These are phyloP conservation scores for Pseudochirops corinnae DNA, from an alignment of 2,797 vertebrate species.

Conservation along the genomic window DNA sequence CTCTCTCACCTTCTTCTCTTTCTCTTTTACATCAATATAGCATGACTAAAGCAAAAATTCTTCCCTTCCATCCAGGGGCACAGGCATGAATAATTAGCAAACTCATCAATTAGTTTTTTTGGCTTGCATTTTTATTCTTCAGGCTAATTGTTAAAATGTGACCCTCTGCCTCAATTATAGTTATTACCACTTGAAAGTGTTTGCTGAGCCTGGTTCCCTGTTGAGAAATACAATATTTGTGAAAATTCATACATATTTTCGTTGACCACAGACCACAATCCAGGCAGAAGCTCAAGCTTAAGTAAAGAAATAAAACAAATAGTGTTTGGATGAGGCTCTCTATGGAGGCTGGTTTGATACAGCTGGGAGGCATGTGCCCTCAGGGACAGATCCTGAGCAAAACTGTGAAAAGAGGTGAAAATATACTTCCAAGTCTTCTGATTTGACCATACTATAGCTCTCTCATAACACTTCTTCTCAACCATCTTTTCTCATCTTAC, in stretches of 20 bases:
- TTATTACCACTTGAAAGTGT: slow-evolving; percentile 53
- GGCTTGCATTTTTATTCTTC: slow-evolving; percentile 48
- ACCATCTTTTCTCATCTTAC: neutral
- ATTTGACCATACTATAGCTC: neutral
- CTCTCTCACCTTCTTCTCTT: neutral
- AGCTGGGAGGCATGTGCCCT: neutral
- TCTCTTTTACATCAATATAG: slow-evolving; percentile 9
- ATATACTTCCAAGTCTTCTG: neutral
- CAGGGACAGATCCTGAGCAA: neutral
- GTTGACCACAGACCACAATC: neutral
- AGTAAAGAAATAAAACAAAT: neutral
- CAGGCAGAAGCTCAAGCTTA: slow-evolving; percentile 5
- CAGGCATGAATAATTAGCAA: slow-evolving; percentile 38
- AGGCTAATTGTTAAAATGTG: slow-evolving; percentile 68
- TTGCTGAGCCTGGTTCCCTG: slow-evolving; percentile 33
- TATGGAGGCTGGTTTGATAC: neutral
- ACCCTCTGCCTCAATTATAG: slow-evolving; percentile 61
- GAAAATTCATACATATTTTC: slow-evolving; percentile 16
- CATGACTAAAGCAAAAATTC: neutral
- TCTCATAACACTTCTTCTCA: neutral
- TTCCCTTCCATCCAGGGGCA: neutral
- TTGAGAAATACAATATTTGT: slow-evolving; percentile 42
- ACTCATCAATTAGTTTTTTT: slow-evolving; percentile 30
- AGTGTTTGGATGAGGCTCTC: neutral
- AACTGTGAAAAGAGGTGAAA: neutral